Evolutionary conservation across 2,797 vertebrate species (phyloP).

Genomic region (Acestrorhynchus altus): DNA sequence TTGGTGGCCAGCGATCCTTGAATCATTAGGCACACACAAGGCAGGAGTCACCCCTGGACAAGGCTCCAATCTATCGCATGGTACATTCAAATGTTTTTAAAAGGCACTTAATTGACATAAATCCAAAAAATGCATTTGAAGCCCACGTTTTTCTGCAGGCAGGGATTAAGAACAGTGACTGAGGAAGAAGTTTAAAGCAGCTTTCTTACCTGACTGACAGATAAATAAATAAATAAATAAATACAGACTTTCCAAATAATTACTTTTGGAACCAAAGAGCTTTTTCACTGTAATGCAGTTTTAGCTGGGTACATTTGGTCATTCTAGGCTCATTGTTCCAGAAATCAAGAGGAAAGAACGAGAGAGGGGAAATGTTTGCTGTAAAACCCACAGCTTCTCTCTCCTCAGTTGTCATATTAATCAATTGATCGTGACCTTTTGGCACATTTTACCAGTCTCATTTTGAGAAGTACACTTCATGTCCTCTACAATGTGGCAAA

Average conservation of each 20-base stretch:
- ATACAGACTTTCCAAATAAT: background rate
- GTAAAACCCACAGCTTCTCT: background rate
- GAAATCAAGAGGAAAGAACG: background rate
- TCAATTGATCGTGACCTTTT: constrained; percentile 55
- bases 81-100: no score
- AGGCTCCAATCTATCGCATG: no score
- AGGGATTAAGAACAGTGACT: background rate
- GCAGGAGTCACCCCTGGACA: no score
- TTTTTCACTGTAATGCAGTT: constrained; percentile 14
- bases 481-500: constrained; percentile 55
- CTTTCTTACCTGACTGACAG: background rate
- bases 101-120: constrained; percentile 1
- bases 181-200: background rate
- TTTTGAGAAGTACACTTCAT: constrained; percentile 56
- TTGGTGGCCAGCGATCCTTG: no score
- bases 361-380: background rate
- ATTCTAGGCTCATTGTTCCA: background rate
- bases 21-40: no score
- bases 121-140: background rate
- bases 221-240: no score
- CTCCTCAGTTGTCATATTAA: constrained; percentile 46
- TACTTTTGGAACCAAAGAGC: background rate
- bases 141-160: background rate
- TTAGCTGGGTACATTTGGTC: no score
- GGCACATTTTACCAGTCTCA: constrained; percentile 53